Percentiles rank a stretch among this genome's conserved stretches.
Evolutionary conservation across 2,113 vertebrate species (phyloP).

Genomic region (Oxyruncus cristatus): DNA sequence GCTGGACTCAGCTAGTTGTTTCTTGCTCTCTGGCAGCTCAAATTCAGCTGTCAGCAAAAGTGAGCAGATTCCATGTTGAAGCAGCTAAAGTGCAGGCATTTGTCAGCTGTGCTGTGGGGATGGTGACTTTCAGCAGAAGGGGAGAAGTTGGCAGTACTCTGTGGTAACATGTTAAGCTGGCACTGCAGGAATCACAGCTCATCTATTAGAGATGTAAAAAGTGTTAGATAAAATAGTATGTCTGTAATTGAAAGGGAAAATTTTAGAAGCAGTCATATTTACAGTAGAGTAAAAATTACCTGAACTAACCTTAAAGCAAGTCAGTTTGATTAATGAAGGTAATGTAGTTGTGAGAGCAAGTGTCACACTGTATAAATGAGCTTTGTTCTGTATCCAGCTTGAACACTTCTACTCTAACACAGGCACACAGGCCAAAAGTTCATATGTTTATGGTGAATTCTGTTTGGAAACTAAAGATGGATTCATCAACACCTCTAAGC

Average conservation of each 20-base stretch:
- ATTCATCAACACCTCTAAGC: background rate
- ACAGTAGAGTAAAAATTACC: background rate
- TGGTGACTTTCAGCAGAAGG: background rate
- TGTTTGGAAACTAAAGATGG: background rate
- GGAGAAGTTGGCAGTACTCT: background rate
- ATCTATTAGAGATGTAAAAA: background rate
- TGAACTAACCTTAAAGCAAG: background rate
- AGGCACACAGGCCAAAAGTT: background rate
- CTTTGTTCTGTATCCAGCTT: background rate
- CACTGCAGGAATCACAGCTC: background rate
- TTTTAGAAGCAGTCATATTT: background rate
- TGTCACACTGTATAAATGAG: background rate
- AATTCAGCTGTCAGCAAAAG: background rate
- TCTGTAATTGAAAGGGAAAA: background rate
- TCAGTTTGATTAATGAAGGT: background rate
- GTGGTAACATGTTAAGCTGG: background rate
- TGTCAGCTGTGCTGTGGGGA: background rate
- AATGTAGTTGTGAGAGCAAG: background rate
- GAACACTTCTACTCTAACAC: background rate
- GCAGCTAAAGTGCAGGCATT: background rate
- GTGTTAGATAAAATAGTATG: background rate
- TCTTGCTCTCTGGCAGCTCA: background rate
- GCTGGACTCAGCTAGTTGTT: background rate
- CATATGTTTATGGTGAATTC: background rate
- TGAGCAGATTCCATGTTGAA: background rate